Evolutionary conservation across 2,113 vertebrate genomes (phyloP).

Genomic region (Zosterops lateralis): DNA sequence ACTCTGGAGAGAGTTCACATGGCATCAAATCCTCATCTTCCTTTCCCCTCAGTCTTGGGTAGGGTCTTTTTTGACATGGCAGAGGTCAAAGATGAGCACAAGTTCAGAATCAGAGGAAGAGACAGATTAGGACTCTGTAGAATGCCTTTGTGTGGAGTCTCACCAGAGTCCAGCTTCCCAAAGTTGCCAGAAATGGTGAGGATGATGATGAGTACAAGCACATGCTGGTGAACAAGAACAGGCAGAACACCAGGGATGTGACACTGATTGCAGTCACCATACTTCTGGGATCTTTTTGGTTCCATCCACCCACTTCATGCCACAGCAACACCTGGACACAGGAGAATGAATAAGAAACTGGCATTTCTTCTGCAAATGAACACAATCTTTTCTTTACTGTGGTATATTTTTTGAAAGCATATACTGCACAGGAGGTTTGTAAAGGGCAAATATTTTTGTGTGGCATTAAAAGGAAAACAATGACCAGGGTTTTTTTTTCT

Average conservation of each 20-base stretch:
- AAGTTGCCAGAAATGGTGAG: neutral
- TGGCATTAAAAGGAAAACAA: conserved; percentile 34
- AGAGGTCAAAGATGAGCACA: neutral
- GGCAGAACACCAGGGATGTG: neutral
- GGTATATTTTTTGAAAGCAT: neutral
- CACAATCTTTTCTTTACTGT: neutral
- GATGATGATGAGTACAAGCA: neutral
- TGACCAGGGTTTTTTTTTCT: neutral
- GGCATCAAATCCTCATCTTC: neutral
- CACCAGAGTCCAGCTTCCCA: neutral
- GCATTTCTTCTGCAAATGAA: neutral
- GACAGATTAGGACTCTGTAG: neutral
- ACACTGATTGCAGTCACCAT: neutral
- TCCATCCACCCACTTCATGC: neutral
- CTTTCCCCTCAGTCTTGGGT: neutral
- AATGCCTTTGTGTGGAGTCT: neutral
- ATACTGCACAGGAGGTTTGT: neutral
- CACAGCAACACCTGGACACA: neutral
- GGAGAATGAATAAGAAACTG: neutral
- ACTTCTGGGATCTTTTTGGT: neutral
- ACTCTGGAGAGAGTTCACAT: neutral
- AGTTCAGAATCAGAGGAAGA: neutral
- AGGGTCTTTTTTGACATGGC: neutral
- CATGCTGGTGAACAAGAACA: neutral
- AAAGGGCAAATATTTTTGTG: conserved; percentile 12